These are phyloP conservation scores for Cyanistes caeruleus DNA, from an alignment of 2,113 vertebrate genomes.

Conservation along the genomic window DNA sequence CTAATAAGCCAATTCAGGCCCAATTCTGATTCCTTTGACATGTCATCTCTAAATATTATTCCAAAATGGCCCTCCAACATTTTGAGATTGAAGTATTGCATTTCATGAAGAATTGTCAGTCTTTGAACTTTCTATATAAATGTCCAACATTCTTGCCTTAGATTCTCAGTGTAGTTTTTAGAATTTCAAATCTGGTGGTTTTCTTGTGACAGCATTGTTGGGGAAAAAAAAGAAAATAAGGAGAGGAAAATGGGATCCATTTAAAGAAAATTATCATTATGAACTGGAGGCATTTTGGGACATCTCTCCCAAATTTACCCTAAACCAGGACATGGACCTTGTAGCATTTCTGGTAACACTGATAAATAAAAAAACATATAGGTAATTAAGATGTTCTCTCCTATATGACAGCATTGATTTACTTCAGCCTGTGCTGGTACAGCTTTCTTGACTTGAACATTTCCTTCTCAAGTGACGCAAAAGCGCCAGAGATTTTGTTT, in stretches of 20 bases:
- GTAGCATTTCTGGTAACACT: background rate
- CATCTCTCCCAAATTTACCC: too few species aligned
- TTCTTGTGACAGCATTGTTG: background rate
- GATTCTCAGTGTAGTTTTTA: background rate
- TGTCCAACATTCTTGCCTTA: background rate
- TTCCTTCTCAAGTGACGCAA: background rate
- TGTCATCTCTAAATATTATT: background rate
- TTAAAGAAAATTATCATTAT: background rate
- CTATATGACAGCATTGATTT: background rate
- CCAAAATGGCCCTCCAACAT: background rate
- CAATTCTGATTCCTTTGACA: background rate
- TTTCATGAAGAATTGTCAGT: background rate
- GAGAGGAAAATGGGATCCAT: background rate
- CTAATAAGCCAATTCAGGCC: background rate
- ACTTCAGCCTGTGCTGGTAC: background rate
- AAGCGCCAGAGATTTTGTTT: background rate
- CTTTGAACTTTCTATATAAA: background rate
- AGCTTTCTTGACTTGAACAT: background rate
- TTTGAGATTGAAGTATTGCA: background rate
- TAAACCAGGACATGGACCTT: too few species aligned
- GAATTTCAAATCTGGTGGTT: background rate
- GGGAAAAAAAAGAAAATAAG: background rate
- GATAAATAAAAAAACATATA: background rate
- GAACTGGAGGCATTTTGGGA: too few species aligned
- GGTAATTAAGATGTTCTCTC: background rate